Base-by-base conservation (phyloP, 1,140 invertebrate genomes). In the Zaprionus davidi region DNA sequence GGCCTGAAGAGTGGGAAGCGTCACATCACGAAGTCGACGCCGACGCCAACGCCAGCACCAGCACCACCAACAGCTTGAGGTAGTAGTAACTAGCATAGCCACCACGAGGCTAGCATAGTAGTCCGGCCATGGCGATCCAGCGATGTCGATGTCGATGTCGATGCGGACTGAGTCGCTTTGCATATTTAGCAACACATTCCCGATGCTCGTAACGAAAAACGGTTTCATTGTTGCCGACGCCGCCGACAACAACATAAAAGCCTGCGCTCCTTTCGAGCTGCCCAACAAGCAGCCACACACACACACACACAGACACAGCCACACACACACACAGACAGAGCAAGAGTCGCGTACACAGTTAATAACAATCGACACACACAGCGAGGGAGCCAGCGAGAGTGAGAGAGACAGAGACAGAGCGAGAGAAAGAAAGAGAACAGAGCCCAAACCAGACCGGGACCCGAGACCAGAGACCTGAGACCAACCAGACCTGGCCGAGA, bases 101-200 rank as follows among this genome's bases (percentile, higher is more conserved):
- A 71, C 53, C 70, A 51, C 26, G 60, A 71, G 55, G 62, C 57
- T 60, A 24, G 20, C 20, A 51, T 51, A 51, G 46, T 24, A 71
- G 36, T 64, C 22, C 64, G 7, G 65, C 66, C 69, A 55, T 56
- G 71, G 41, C 46, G 71, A 55, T 68, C 56, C 71, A 66, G 70
- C 55, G 51, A 59, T 63, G 62, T 34, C 56, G 20, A 56, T 63
- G 62, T 34, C 56, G 20, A 56, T 60, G 64, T 53, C 65, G 56
- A 59, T 67, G 69, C 26, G 64, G 72, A 64, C 65, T 65, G 56
- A 87, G 65, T 81, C 86, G 81, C 85, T 88, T 88, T 88, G 84
- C 84, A 88, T 88, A 88, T 88, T 88, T 88, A 88, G 84, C 84
- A 88, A 88, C 84, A 88, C 84, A 88, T 88, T 90, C 81, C 84